Percentiles rank a stretch among this genome's conserved stretches.
These are phyloP conservation scores for Nettapus auritus DNA, from an alignment of 2,113 vertebrate species.

Conservation along the genomic window DNA sequence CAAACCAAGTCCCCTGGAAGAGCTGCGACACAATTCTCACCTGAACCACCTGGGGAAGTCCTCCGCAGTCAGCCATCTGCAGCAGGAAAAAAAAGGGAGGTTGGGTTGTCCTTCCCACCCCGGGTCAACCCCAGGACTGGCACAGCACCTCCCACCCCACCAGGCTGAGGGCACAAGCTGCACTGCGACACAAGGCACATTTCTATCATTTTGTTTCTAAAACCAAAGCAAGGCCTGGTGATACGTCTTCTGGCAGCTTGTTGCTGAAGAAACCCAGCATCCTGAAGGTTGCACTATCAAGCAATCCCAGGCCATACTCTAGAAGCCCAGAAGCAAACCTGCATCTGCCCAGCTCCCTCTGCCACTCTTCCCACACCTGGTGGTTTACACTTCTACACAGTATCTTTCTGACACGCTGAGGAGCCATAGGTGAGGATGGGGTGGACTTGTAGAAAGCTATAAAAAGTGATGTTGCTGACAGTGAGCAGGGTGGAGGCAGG, in stretches of 20 bases:
- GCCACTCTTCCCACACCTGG: not conserved
- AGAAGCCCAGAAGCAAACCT: not conserved
- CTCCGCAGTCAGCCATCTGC: conserved; percentile 97
- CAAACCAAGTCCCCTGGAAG: not conserved
- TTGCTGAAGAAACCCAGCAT: not conserved
- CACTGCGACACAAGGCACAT: not conserved
- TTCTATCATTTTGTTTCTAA: not conserved
- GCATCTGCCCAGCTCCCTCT: not conserved
- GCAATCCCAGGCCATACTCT: not conserved
- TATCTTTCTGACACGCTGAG: rapidly evolving
- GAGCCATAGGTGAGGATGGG: not conserved
- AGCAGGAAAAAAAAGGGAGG: conserved; percentile 46
- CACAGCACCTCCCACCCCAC: not conserved
- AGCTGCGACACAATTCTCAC: conserved; percentile 69
- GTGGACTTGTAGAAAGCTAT: not conserved
- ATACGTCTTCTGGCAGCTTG: not conserved
- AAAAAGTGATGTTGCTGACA: not conserved
- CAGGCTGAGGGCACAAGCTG: not conserved
- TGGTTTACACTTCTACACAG: not conserved
- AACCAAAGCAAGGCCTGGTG: not conserved
- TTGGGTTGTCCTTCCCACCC: not conserved
- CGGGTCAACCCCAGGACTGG: not conserved
- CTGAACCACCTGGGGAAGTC: conserved; percentile 94
- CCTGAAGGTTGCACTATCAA: not conserved
- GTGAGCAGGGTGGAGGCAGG: not conserved